Evolutionary conservation across 2,113 vertebrate species (phyloP).

Genomic region (Leptocoma aspasia): DNA sequence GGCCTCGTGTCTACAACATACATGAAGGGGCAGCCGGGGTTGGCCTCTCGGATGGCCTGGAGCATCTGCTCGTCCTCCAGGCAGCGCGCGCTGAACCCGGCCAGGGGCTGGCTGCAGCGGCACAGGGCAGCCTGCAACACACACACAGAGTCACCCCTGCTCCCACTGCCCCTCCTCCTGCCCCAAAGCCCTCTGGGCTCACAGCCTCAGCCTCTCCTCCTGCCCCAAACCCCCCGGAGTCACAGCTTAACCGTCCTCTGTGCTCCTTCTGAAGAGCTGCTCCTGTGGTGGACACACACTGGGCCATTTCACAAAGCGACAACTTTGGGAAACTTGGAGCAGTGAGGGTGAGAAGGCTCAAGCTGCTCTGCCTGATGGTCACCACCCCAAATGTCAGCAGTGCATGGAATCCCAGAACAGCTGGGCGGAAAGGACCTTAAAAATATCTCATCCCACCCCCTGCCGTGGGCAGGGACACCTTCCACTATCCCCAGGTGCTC

Average conservation of each 20-base stretch:
- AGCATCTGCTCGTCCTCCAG: constrained; percentile 82
- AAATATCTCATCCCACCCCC: not conserved
- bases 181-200: not conserved
- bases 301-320: fast-evolving
- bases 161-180: not conserved
- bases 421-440: not conserved
- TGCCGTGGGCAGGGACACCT: not conserved
- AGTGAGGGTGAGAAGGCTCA: not conserved
- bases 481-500: fast-evolving
- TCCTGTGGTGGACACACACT: fast-evolving
- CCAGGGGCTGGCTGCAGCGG: constrained; percentile 80
- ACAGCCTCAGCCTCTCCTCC: not conserved
- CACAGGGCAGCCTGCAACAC: constrained; percentile 80
- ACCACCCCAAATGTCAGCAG: too few relatives aligned
- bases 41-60: constrained; percentile 77
- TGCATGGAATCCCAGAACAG: not conserved
- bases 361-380: not conserved
- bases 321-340: not conserved
- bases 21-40: constrained; percentile 78
- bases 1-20: constrained; percentile 85
- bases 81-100: constrained; percentile 77
- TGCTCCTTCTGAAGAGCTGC: not conserved
- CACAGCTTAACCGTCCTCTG: fast-evolving
- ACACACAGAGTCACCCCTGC: not conserved
- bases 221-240: not conserved